These are phyloP conservation scores for Microctenopoma stevenorrisi DNA, from an alignment of 2,797 vertebrate genomes.

Conservation along the genomic window DNA sequence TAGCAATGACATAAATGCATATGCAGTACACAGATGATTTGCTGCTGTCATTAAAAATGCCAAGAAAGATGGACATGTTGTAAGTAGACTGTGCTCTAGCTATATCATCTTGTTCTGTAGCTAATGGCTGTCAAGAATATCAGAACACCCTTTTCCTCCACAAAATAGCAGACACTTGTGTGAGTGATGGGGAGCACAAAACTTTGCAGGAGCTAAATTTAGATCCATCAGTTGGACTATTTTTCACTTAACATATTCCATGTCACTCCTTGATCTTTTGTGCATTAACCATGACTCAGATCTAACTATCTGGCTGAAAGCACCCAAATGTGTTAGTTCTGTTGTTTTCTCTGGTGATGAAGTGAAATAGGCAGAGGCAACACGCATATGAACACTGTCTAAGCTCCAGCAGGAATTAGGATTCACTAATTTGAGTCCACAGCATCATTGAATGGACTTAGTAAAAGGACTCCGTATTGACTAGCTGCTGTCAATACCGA, in stretches of 20 bases:
- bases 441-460: conserved; percentile 33
- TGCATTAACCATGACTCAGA: conserved; percentile 47
- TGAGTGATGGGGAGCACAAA: conserved; percentile 52
- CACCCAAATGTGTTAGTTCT: conserved; percentile 29
- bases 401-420: conserved; percentile 35
- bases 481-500: conserved; percentile 16
- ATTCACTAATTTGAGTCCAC: conserved; percentile 31
- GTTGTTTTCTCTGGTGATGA: conserved; percentile 41
- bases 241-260: conserved; percentile 58
- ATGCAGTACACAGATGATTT: not conserved
- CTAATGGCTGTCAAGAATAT: conserved; percentile 27
- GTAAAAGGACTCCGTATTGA: conserved; percentile 34
- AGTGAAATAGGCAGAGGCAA: conserved; percentile 47
- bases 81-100: not conserved
- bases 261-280: conserved; percentile 53
- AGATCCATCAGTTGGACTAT: conserved; percentile 44
- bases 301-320: conserved; percentile 26
- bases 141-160: conserved; percentile 43
- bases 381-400: conserved; percentile 35
- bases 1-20: not conserved
- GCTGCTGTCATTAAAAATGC: not conserved
- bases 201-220: conserved; percentile 48
- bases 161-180: conserved; percentile 26
- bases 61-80: conserved; percentile 4
- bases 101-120: not conserved